phyloP scores from a whole-genome alignment of 2,797 vertebrate species.

The Gymnothorax reevesii region DNA sequence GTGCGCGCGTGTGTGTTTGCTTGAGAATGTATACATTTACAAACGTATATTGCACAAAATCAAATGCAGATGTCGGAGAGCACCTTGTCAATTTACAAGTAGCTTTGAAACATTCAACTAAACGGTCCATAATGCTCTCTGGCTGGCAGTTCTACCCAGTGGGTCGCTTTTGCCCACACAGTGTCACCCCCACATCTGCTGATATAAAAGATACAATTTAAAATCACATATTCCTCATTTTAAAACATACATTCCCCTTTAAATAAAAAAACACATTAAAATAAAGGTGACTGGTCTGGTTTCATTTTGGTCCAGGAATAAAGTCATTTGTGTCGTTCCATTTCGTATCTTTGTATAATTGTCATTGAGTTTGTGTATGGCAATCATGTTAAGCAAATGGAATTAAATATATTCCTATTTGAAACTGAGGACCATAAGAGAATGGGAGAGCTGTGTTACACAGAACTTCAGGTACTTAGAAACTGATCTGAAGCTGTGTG shows the following conservation, averaged over 20 bases:
- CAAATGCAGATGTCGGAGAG: slow-evolving; percentile 57
- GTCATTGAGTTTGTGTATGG: not conserved
- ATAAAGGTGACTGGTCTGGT: slow-evolving; percentile 36
- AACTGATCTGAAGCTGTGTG: not conserved
- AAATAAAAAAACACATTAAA: slow-evolving; percentile 53
- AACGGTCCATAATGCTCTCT: slow-evolving; percentile 28
- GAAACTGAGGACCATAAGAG: slow-evolving; percentile 8
- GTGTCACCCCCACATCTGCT: slow-evolving; percentile 51
- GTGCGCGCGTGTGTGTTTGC: not conserved
- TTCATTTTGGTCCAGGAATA: slow-evolving; percentile 61
- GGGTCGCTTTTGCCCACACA: slow-evolving; percentile 21
- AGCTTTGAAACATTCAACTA: slow-evolving; percentile 50
- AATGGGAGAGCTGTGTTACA: not conserved
- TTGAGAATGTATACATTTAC: slow-evolving; percentile 43
- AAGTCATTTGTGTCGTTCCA: slow-evolving; percentile 53
- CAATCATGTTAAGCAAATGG: slow-evolving; percentile 13
- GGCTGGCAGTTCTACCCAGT: slow-evolving; percentile 40
- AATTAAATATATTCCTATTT: slow-evolving; percentile 3
- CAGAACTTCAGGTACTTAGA: not conserved
- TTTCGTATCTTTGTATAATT: slow-evolving; percentile 41
- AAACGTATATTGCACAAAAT: slow-evolving; percentile 72
- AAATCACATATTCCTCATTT: slow-evolving; percentile 39
- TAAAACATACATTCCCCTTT: slow-evolving; percentile 60
- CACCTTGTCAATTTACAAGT: slow-evolving; percentile 45
- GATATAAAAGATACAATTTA: slow-evolving; percentile 53